Evolutionary conservation across 2,888 invertebrate genomes (phyloP), one percentile per base, ranked within the genome.

Genomic region (Mythimna ferrago): DNA sequence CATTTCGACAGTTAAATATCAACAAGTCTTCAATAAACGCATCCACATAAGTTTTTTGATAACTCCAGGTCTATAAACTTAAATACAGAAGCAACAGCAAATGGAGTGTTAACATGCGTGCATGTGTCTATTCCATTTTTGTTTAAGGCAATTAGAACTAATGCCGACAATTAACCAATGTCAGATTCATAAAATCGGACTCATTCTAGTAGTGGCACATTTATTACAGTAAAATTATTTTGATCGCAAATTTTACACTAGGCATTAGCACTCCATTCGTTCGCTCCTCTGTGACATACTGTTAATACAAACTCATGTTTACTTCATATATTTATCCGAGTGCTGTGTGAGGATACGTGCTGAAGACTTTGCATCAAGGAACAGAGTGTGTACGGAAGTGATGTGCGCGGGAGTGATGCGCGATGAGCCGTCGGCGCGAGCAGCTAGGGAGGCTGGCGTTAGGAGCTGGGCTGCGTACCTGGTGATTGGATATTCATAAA

Each of bases 331-430:
- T 96, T 99, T 99, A 88, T 99, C 99, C 89, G 98, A 98, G 90
- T 99, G 97, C 90, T 99, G 98, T 0, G 98, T 97, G 67, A 99
- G 97, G 89, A 99, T 98, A 92, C 98, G 98, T 0, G 99, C 99
- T 0, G 99, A 99, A 51, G 99, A 98, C 94, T 99, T 99, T 35
- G 99, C 99, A 96, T 99, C 99, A 80, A 99, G 97, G 96, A 99
- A 99, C 26, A 99, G 96, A 51, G 97, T 96, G 87, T 97, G 97
- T 11, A 99, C 98, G 92, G 99, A 73, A 1, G 74, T 21, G 44
- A 86, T 75, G 68, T 86, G 86, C 9, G 75, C 70, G n/a, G 86
- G 99, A 48, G 97, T 97, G 54, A 99, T 97, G 92, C 99, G 99
- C 73, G 97, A 97, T 77, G 98, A 97, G 11, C 99, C 99, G 91